Percentiles rank a stretch among this genome's conserved stretches.
These are phyloP conservation scores for Pogonomyrmex barbatus DNA, from an alignment of 1,140 invertebrate genomes.

Conservation along the genomic window DNA sequence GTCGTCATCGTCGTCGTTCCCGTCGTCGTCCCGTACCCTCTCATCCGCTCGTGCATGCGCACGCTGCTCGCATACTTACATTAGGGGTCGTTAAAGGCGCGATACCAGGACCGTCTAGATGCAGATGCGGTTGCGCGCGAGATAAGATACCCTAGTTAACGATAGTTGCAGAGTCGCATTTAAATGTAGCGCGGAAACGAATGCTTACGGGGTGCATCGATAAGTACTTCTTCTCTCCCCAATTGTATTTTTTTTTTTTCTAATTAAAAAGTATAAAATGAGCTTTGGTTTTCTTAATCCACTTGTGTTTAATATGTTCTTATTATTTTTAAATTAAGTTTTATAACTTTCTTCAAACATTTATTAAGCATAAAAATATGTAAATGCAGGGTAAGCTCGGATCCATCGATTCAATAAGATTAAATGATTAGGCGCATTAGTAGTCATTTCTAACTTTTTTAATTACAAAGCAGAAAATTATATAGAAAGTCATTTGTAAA, in stretches of 20 bases:
- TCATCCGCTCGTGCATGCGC: slow-evolving; percentile 25
- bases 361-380: neutral
- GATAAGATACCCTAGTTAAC: slow-evolving; percentile 60
- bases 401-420: neutral
- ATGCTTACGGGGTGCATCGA: slow-evolving; percentile 24
- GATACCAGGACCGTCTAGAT: slow-evolving; percentile 49
- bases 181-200: slow-evolving; percentile 22
- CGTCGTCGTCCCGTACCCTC: neutral
- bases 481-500: neutral
- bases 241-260: neutral
- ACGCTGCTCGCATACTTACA: slow-evolving; percentile 35
- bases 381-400: neutral
- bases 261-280: neutral
- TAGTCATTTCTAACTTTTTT: neutral
- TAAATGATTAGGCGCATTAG: neutral
- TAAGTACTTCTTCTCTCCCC: neutral
- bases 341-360: neutral
- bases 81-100: slow-evolving; percentile 50
- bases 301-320: neutral
- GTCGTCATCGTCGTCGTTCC: neutral
- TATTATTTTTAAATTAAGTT: neutral
- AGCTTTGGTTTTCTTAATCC: neutral
- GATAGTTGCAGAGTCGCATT: slow-evolving; percentile 38
- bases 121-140: slow-evolving; percentile 59
- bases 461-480: neutral